phyloP scores from a whole-genome alignment of 2,888 invertebrate species.

The Timandra comae region DNA sequence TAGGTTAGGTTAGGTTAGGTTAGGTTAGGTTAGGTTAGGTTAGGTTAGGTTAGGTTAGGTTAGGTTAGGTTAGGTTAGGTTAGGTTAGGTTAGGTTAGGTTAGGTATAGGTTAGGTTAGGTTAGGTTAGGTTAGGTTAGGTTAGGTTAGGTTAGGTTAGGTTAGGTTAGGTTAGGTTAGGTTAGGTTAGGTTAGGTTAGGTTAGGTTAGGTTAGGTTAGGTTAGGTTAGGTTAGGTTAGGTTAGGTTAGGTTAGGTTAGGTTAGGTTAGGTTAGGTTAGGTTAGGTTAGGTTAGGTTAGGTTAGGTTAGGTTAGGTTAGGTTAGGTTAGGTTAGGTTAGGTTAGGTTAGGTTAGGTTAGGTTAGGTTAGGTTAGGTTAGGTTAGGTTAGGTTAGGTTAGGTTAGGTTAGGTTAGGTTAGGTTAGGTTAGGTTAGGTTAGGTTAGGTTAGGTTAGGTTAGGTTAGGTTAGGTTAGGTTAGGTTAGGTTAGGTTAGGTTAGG shows the following conservation, averaged over 20 bases:
- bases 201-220: conserved; percentile 18
- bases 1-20: conserved; percentile 11
- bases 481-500: too few species aligned
- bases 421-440: too few species aligned
- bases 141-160: conserved; percentile 12
- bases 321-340: too few species aligned
- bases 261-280: too few species aligned
- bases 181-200: conserved; percentile 17
- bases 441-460: too few species aligned
- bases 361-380: too few species aligned
- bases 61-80: conserved; percentile 10
- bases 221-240: conserved; percentile 11
- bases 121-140: conserved; percentile 15
- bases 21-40: conserved; percentile 10
- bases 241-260: conserved; percentile 12
- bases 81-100: conserved; percentile 11
- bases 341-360: too few species aligned
- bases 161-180: conserved; percentile 14
- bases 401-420: too few species aligned
- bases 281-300: too few species aligned
- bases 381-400: too few species aligned
- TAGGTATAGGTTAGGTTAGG: conserved; percentile 12
- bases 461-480: too few species aligned
- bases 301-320: too few species aligned
- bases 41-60: conserved; percentile 10